These are phyloP conservation scores for Mesorhabditis sp. DNA, from an alignment of 2,888 invertebrate species.

Conservation along the genomic window DNA sequence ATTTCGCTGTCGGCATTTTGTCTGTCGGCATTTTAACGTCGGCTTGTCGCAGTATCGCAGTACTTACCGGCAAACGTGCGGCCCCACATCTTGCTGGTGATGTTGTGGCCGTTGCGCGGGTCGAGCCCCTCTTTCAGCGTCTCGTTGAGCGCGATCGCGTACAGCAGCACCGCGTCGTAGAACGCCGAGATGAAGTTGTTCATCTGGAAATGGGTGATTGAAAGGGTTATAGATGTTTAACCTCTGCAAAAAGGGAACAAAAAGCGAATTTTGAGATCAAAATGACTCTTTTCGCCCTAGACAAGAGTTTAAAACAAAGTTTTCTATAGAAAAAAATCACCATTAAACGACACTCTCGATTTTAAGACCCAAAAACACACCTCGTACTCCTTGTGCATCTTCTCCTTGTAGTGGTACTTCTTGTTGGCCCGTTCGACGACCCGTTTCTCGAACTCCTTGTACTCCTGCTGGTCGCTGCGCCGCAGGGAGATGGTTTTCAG, in stretches of 20 bases:
- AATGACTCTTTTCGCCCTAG: too few relatives aligned
- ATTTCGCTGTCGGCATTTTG: neutral
- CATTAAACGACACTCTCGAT: too few relatives aligned
- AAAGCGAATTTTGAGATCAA: neutral
- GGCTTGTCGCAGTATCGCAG: too few relatives aligned
- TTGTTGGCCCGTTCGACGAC: constrained; percentile 61
- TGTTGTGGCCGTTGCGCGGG: constrained; percentile 75
- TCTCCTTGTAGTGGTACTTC: constrained; percentile 51
- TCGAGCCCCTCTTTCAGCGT: constrained; percentile 66
- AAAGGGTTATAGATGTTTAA: neutral
- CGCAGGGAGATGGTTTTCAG: constrained; percentile 82
- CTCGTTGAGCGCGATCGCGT: constrained; percentile 84
- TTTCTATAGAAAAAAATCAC: too few relatives aligned
- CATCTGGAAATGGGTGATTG: constrained; percentile 64
- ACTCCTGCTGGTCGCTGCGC: constrained; percentile 68
- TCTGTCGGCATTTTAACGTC: too few relatives aligned
- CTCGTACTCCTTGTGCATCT: constrained; percentile 57
- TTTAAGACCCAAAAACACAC: constrained; percentile 20
- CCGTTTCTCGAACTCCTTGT: constrained; percentile 73
- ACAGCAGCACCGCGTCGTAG: constrained; percentile 90
- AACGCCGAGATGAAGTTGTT: constrained; percentile 90
- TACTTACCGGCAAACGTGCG: constrained; percentile 75
- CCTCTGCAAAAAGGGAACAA: neutral
- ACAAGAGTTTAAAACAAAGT: too few relatives aligned
- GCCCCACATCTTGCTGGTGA: constrained; percentile 81